These are phyloP conservation scores for Chunga burmeisteri DNA, from an alignment of 2,113 vertebrate species.

Conservation along the genomic window DNA sequence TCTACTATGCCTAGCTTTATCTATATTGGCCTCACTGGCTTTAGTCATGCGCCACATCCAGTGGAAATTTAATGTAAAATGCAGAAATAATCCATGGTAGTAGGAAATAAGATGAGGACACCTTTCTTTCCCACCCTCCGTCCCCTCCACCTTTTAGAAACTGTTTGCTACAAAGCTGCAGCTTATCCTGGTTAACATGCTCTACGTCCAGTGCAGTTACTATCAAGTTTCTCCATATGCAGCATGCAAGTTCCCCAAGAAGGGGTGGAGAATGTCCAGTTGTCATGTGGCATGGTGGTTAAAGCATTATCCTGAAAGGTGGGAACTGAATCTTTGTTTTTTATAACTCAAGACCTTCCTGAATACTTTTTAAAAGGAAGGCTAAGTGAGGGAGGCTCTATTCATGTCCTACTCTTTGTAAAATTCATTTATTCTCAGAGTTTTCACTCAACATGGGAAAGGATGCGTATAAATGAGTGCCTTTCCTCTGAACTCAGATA, in stretches of 20 bases:
- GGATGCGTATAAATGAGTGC: background rate
- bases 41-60: background rate
- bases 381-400: background rate
- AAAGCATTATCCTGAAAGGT: background rate
- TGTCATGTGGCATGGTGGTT: background rate
- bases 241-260: background rate
- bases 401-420: background rate
- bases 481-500: background rate
- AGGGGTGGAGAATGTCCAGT: rapidly evolving
- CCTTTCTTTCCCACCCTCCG: background rate
- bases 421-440: background rate
- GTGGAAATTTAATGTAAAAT: background rate
- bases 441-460: background rate
- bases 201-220: background rate
- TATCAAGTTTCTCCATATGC: background rate
- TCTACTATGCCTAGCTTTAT: background rate
- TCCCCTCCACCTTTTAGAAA: background rate
- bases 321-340: background rate
- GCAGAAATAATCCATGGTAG: background rate
- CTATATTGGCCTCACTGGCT: background rate
- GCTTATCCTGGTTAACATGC: background rate
- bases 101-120: background rate
- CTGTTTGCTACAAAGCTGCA: background rate
- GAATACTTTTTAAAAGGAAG: background rate
- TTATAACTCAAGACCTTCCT: background rate